Evolutionary conservation across 35 echinoderm and acorn worm species (phyloP).

Genomic region (Apostichopus japonicus): DNA sequence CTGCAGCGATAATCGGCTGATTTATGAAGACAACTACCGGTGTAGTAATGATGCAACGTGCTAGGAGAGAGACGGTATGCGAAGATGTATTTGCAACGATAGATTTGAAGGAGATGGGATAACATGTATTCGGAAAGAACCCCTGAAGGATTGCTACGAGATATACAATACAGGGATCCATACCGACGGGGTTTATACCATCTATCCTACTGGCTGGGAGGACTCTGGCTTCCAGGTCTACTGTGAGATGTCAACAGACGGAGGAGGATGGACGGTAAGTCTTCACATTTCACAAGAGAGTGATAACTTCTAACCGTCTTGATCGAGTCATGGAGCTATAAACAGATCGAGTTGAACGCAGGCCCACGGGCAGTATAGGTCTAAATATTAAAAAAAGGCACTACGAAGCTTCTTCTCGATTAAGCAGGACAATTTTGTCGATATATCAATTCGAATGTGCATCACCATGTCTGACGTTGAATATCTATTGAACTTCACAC

Average conservation of each 20-base stretch:
- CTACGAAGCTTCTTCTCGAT: no score
- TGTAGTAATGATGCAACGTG: not conserved
- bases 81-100: not conserved
- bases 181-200: not conserved
- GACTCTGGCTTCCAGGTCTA: slow-evolving; percentile 7
- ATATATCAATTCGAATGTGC: no score
- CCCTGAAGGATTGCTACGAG: not conserved
- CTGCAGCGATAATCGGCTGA: no score
- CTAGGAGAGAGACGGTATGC: not conserved
- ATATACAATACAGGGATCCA: not conserved
- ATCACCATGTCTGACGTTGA: no score
- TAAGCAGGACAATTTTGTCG: no score
- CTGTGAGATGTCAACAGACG: slow-evolving; percentile 34
- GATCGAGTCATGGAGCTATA: no score
- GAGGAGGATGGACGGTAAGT: slow-evolving; percentile 38
- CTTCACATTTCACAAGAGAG: no score
- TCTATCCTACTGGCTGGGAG: slow-evolving; percentile 1
- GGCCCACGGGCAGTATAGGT: no score
- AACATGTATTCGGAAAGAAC: not conserved
- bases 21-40: not conserved
- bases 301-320: no score
- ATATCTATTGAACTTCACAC: no score
- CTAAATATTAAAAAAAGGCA: no score
- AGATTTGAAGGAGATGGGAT: not conserved
- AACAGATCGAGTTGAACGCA: no score